Conservation (phyloP, 2,797 vertebrate species). For the Bucorvus abyssinicus region DNA sequence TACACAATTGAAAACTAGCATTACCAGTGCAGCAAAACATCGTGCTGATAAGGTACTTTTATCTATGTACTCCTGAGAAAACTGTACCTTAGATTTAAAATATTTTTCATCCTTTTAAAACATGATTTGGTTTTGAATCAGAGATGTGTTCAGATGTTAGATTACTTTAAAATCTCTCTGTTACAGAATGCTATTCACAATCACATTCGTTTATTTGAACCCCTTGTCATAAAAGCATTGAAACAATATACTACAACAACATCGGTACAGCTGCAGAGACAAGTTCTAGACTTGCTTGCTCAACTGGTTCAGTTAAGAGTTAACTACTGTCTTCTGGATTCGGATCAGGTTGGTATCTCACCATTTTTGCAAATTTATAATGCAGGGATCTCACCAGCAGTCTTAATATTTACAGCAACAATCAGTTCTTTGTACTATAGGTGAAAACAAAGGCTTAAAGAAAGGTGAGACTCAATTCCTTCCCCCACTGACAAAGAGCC, state of each 20-base stretch:
- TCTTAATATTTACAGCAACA: neutral
- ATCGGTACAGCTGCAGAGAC: constrained; percentile 92
- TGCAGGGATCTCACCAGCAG: neutral
- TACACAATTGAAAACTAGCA: constrained; percentile 87
- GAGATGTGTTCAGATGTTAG: neutral
- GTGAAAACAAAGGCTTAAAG: neutral
- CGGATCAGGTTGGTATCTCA: constrained; percentile 86
- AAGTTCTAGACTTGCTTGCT: constrained; percentile 93
- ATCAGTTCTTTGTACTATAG: neutral
- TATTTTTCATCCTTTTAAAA: neutral
- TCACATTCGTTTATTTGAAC: constrained; percentile 97
- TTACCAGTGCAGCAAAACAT: constrained; percentile 87
- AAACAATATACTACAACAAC: constrained; percentile 99
- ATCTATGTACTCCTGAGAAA: neutral
- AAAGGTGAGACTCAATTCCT: neutral
- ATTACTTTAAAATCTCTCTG: constrained; percentile 53
- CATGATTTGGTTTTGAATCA: neutral
- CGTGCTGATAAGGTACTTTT: constrained; percentile 91
- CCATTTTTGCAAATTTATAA: neutral
- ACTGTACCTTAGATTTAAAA: neutral
- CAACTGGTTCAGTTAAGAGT: constrained; percentile 96
- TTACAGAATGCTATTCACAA: constrained; percentile 92
- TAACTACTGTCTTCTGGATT: constrained; percentile 98
- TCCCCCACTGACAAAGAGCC: neutral
- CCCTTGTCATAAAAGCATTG: constrained; percentile 96